A percentile compares a stretch with the other conserved stretches of the same genome.
These are phyloP conservation scores for Eurytoma californica DNA, from an alignment of 2,888 invertebrate genomes.

Conservation along the genomic window DNA sequence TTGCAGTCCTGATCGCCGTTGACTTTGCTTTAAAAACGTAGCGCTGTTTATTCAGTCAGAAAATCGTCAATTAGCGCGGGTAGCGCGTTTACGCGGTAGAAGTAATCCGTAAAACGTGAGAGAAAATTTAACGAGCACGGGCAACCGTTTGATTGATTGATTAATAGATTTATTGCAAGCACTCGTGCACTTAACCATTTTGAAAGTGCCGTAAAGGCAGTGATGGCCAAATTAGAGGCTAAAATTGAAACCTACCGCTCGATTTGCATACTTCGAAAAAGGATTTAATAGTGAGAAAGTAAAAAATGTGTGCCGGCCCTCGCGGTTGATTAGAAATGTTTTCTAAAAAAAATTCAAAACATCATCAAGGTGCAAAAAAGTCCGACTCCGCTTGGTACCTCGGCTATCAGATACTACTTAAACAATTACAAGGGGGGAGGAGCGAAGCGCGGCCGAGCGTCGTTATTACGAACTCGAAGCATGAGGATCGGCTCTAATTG, in stretches of 20 bases:
- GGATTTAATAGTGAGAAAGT: neutral
- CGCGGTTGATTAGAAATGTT: too few relatives aligned
- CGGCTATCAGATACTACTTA: slow-evolving; percentile 37
- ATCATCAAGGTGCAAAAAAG: too few relatives aligned
- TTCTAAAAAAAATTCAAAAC: too few relatives aligned
- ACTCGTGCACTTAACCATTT: neutral
- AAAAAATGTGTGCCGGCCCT: neutral
- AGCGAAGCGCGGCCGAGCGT: slow-evolving; percentile 5
- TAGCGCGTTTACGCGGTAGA: neutral
- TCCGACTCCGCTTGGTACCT: neutral
- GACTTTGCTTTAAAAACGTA: too few relatives aligned
- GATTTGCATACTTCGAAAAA: too few relatives aligned
- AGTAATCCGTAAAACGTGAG: slow-evolving; percentile 14
- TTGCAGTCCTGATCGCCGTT: too few relatives aligned
- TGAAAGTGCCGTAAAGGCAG: neutral
- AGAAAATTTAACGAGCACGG: slow-evolving; percentile 25
- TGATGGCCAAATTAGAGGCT: too few relatives aligned
- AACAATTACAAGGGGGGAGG: slow-evolving; percentile 22
- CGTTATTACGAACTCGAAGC: slow-evolving; percentile 25
- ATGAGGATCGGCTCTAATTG: slow-evolving; percentile 24
- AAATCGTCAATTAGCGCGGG: too few relatives aligned
- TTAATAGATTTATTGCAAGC: slow-evolving; percentile 39
- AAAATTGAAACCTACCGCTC: too few relatives aligned
- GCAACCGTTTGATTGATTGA: slow-evolving; percentile 45
- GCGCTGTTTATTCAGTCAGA: too few relatives aligned